Evolutionary conservation across 1,140 invertebrate genomes (phyloP).

Genomic region (Pectinophora gossypiella): DNA sequence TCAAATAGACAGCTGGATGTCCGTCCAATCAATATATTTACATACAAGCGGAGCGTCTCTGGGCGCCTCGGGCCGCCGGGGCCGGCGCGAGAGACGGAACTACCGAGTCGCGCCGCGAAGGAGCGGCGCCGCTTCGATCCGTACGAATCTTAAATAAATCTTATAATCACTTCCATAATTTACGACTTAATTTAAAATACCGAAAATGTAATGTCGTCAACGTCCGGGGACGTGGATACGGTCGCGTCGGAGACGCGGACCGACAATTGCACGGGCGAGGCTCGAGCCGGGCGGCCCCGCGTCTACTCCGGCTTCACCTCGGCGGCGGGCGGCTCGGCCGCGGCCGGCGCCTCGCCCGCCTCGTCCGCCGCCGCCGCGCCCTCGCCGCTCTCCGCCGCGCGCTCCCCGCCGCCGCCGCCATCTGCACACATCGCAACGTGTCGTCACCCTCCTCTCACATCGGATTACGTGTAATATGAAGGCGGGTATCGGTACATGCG

Average conservation of each 20-base stretch:
- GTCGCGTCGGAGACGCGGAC: conserved; percentile 8
- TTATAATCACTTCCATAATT: conserved; percentile 70
- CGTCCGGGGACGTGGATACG: conserved; percentile 8
- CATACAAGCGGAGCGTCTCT: conserved; percentile 51
- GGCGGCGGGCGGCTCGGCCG: conserved; percentile 33
- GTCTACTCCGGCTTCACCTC: conserved; percentile 53
- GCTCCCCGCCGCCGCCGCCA: conserved; percentile 36
- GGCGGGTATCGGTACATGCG: too few relatives aligned
- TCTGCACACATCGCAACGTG: too few relatives aligned
- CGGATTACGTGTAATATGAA: too few relatives aligned
- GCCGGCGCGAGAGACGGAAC: conserved; percentile 27
- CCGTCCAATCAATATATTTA: conserved; percentile 65
- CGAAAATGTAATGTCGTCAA: conserved; percentile 49
- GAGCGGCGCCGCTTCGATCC: conserved; percentile 20
- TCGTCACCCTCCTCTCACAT: too few relatives aligned
- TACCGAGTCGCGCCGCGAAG: conserved; percentile 16
- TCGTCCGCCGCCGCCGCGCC: conserved; percentile 30
- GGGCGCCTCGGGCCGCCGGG: conserved; percentile 24
- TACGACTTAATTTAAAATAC: conserved; percentile 65
- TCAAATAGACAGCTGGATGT: conserved; percentile 63
- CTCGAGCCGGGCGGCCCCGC: conserved; percentile 2
- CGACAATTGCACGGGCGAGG: conserved; percentile 7
- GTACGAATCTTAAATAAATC: conserved; percentile 50
- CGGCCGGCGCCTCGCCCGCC: conserved; percentile 23
- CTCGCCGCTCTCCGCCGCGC: conserved; percentile 35